Evolutionary conservation across 2,113 vertebrate species (phyloP).

Genomic region (Chiloscyllium plagiosum): DNA sequence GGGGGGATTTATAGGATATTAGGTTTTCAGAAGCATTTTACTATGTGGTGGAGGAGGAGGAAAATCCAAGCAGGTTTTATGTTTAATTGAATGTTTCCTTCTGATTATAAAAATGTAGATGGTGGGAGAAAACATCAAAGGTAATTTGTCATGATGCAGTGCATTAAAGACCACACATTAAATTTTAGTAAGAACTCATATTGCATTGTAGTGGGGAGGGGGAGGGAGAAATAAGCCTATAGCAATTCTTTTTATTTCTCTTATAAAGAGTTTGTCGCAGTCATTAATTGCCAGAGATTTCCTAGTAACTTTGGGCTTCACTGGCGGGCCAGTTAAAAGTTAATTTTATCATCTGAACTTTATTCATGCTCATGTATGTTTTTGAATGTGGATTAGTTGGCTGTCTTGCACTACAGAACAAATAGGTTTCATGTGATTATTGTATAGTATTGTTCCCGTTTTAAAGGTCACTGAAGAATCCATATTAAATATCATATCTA

Average conservation of each 20-base stretch:
- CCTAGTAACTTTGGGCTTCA: background rate
- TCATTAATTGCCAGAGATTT: background rate
- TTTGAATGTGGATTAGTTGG: background rate
- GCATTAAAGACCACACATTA: background rate
- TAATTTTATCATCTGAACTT: background rate
- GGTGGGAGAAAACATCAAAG: background rate
- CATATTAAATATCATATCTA: background rate
- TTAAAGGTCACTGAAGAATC: background rate
- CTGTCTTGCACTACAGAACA: background rate
- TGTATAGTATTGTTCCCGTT: background rate
- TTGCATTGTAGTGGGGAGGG: background rate
- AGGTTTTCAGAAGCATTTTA: background rate
- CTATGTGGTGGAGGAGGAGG: background rate
- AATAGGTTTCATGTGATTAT: background rate
- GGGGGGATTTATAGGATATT: background rate
- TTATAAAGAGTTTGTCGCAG: background rate
- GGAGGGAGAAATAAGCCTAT: background rate
- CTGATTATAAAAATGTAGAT: background rate
- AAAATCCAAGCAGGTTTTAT: background rate
- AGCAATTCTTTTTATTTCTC: background rate
- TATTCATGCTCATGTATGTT: background rate
- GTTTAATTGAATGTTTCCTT: background rate
- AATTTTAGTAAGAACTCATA: background rate
- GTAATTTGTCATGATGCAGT: background rate
- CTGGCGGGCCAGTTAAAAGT: background rate